A percentile compares a stretch with the other conserved stretches of the same genome.
Conservation (phyloP, 2,888 invertebrate species). For the Agonum fuliginosum region DNA sequence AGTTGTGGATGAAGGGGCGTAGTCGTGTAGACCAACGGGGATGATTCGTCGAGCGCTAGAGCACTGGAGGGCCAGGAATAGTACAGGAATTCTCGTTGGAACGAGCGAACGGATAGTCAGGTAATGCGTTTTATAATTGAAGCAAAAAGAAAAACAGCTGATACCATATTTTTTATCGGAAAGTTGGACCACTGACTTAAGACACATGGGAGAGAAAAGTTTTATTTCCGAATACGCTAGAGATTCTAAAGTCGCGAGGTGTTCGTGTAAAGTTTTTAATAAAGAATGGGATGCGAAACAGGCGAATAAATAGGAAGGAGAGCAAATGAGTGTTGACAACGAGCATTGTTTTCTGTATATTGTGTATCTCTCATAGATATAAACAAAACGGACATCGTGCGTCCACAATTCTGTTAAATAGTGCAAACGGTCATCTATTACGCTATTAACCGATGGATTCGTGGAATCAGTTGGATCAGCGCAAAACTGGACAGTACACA, state of each 20-base stretch:
- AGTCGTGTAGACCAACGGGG: neutral
- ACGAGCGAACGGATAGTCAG: slow-evolving; percentile 38
- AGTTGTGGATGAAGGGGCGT: neutral
- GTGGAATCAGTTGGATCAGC: slow-evolving; percentile 55
- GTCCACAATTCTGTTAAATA: slow-evolving; percentile 55
- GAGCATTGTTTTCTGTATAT: slow-evolving; percentile 16
- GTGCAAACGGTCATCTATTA: slow-evolving; percentile 56
- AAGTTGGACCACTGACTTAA: slow-evolving; percentile 51
- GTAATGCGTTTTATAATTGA: slow-evolving; percentile 56
- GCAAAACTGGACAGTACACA: slow-evolving; percentile 56
- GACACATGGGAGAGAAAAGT: slow-evolving; percentile 56
- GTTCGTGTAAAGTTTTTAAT: slow-evolving; percentile 52
- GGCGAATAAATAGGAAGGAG: slow-evolving; percentile 46
- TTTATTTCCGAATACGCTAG: slow-evolving; percentile 53
- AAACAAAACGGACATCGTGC: slow-evolving; percentile 50
- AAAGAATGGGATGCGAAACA: slow-evolving; percentile 53
- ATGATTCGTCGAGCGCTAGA: neutral
- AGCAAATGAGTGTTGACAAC: slow-evolving; percentile 50
- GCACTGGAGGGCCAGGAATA: too few species aligned
- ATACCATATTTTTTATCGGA: slow-evolving; percentile 54
- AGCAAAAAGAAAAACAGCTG: slow-evolving; percentile 54
- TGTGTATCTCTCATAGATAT: slow-evolving; percentile 14
- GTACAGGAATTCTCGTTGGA: neutral
- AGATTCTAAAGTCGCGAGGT: slow-evolving; percentile 32
- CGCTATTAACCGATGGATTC: slow-evolving; percentile 51